A percentile compares a stretch with the other conserved stretches of the same genome.
These are phyloP conservation scores for Urocynchramus pylzowi DNA, from an alignment of 2,113 vertebrate genomes.

Conservation along the genomic window DNA sequence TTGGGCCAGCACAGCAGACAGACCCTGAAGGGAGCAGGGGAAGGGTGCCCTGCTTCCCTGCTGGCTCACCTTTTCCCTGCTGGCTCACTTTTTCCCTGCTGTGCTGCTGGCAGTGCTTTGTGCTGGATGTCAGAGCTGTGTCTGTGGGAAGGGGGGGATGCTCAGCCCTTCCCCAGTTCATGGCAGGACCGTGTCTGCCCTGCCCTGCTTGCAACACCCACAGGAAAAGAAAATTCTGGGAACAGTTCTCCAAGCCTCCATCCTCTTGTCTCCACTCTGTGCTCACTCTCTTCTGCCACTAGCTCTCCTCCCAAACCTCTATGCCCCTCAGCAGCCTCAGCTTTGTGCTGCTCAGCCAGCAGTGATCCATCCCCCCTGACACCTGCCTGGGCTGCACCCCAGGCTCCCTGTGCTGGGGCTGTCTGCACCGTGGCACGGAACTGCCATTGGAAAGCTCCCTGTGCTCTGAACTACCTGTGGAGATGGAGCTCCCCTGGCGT, in stretches of 20 bases:
- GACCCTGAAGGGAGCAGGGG: neutral
- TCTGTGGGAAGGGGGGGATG: neutral
- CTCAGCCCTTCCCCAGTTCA: neutral
- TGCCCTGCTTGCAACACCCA: neutral
- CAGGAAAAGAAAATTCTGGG: neutral
- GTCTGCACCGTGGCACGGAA: fast-evolving
- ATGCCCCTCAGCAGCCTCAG: neutral
- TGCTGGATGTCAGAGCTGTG: neutral
- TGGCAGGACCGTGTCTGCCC: neutral
- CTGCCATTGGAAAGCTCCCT: neutral
- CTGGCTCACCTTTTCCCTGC: neutral
- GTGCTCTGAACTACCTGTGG: neutral
- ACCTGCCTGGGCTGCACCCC: neutral
- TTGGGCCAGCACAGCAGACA: neutral
- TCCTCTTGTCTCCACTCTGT: neutral
- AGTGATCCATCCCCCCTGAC: neutral
- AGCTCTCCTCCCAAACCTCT: neutral
- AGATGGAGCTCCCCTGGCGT: neutral
- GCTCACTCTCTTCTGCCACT: neutral
- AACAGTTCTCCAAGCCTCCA: neutral
- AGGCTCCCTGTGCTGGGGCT: fast-evolving
- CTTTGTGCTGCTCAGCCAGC: neutral
- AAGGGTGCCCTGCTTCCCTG: neutral
- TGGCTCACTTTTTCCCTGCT: neutral
- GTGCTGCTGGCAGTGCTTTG: neutral